Conservation (phyloP, 2,797 vertebrate genomes). For the Lepus oiostolus region DNA sequence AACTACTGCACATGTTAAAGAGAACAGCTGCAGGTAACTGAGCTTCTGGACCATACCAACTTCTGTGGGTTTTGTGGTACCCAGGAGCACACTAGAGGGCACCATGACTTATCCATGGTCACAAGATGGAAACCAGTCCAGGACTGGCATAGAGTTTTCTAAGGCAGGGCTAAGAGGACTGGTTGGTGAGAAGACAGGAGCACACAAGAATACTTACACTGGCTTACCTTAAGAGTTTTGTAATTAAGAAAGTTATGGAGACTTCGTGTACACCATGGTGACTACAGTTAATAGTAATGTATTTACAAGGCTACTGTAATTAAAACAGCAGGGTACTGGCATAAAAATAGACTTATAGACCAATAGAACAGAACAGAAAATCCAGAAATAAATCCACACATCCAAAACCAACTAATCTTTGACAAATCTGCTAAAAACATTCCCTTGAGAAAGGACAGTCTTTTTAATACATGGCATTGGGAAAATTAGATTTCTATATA, state of each 20-base stretch:
- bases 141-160: background rate
- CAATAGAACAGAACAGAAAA: too few species aligned
- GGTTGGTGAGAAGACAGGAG: background rate
- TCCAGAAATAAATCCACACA: too few species aligned
- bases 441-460: too few species aligned
- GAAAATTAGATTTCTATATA: too few species aligned
- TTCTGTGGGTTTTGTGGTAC: background rate
- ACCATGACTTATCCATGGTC: too few species aligned
- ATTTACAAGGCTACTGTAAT: too few species aligned
- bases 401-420: too few species aligned
- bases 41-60: background rate
- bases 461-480: too few species aligned
- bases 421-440: too few species aligned
- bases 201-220: background rate
- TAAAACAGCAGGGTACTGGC: too few species aligned
- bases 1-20: background rate
- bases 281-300: too few species aligned
- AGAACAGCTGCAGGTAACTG: background rate
- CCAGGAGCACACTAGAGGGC: rapidly evolving
- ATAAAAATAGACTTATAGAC: too few species aligned
- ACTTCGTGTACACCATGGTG: rapidly evolving
- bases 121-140: background rate
- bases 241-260: background rate
- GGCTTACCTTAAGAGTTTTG: background rate
- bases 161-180: background rate